Evolutionary conservation across 2,113 vertebrate genomes (phyloP).

Genomic region (Camelus bactrianus): DNA sequence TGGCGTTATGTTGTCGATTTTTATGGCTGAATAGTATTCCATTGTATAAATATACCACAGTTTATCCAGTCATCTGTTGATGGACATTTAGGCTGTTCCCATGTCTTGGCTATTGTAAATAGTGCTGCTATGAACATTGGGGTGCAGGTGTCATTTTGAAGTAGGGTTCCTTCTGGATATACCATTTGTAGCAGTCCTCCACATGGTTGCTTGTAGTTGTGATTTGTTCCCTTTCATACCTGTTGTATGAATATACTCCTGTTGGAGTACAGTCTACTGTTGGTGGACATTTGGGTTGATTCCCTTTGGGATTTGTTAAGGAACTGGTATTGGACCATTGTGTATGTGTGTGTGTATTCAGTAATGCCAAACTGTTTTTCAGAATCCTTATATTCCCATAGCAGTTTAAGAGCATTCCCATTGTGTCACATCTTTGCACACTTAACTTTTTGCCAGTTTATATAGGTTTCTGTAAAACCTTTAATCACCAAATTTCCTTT

Average conservation of each 20-base stretch:
- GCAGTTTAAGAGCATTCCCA: neutral
- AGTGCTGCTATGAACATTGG: too few relatives aligned
- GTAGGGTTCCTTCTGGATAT: neutral
- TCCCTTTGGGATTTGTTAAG: neutral
- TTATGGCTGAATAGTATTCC: too few relatives aligned
- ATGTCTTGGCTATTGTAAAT: too few relatives aligned
- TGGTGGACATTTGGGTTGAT: neutral
- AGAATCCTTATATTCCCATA: neutral
- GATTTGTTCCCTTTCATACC: neutral
- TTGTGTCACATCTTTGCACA: neutral
- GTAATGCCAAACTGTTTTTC: neutral
- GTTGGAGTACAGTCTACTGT: neutral
- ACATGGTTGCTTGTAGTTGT: neutral
- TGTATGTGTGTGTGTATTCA: neutral
- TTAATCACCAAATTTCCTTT: conserved; percentile 37
- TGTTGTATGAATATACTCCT: neutral
- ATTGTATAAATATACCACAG: too few relatives aligned
- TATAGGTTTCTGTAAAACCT: neutral
- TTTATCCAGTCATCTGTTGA: too few relatives aligned
- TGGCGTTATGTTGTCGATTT: too few relatives aligned
- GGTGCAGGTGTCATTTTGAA: too few relatives aligned
- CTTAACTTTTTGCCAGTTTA: neutral
- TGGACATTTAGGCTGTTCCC: too few relatives aligned
- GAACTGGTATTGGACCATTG: neutral
- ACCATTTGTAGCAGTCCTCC: neutral